These are phyloP conservation scores for Rafetus swinhoei DNA, from an alignment of 2,113 vertebrate species.

Conservation along the genomic window DNA sequence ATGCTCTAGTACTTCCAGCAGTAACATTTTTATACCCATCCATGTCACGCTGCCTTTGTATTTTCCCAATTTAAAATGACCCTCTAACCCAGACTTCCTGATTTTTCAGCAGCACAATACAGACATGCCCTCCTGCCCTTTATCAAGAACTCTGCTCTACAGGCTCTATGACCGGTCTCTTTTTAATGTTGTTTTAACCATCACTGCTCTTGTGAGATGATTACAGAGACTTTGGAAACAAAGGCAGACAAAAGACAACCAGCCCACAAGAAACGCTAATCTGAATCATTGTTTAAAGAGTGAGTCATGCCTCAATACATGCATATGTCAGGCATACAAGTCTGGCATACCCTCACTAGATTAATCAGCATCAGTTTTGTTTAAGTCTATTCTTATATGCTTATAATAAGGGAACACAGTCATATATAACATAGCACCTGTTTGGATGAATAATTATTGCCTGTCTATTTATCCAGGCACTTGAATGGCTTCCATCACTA, in stretches of 20 bases:
- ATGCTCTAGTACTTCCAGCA: slow-evolving; percentile 1
- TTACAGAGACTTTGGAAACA: slow-evolving; percentile 7
- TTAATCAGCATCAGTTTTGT: slow-evolving; percentile 64
- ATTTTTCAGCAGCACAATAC: background rate
- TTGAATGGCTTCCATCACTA: no score
- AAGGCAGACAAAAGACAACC: slow-evolving; percentile 59
- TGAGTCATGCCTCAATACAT: slow-evolving; percentile 63
- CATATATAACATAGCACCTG: background rate
- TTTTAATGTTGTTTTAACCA: slow-evolving; percentile 29
- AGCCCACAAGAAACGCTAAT: slow-evolving; percentile 50
- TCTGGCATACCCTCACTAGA: slow-evolving; percentile 55
- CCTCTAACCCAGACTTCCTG: background rate
- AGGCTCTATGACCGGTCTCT: background rate
- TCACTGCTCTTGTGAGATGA: slow-evolving; percentile 28
- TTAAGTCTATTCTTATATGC: slow-evolving; percentile 45
- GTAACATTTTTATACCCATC: background rate
- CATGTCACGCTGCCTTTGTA: background rate
- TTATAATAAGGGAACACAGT: slow-evolving; percentile 49
- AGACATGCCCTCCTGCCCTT: fast-evolving
- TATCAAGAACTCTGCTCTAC: fast-evolving
- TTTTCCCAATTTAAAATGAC: background rate
- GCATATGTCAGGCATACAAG: slow-evolving; percentile 48
- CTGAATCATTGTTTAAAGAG: slow-evolving; percentile 57
- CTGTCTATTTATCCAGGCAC: background rate
- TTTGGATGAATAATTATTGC: background rate